These are phyloP conservation scores for Calcarius lapponicus DNA, from an alignment of 2,797 vertebrate species.

Conservation along the genomic window DNA sequence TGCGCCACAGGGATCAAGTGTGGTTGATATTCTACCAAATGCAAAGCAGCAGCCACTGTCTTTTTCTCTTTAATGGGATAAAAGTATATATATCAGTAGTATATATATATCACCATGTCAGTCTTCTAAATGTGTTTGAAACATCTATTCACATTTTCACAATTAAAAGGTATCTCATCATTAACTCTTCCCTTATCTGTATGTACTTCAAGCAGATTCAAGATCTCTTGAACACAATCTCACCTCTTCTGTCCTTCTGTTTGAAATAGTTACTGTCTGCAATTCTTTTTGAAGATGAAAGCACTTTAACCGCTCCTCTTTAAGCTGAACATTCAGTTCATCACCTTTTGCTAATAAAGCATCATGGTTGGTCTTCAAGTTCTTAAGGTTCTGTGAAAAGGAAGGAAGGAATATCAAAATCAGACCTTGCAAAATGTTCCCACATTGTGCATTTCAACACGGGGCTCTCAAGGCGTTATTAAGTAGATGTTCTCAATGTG, in stretches of 20 bases:
- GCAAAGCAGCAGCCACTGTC: background rate
- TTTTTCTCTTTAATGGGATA: background rate
- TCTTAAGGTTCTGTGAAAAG: constrained; percentile 81
- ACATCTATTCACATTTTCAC: background rate
- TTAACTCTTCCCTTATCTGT: background rate
- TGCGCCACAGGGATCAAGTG: background rate
- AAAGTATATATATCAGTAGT: background rate
- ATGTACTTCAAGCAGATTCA: background rate
- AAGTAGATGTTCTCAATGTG: background rate
- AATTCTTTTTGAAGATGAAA: constrained; percentile 82
- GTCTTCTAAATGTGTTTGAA: background rate
- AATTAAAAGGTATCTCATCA: background rate
- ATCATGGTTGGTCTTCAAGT: constrained; percentile 82
- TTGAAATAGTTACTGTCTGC: constrained; percentile 72
- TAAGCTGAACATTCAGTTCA: constrained; percentile 84
- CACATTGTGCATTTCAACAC: background rate
- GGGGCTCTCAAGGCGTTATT: background rate
- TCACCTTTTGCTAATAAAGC: constrained; percentile 84
- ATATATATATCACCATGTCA: background rate
- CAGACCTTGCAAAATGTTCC: background rate
- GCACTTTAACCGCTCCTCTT: constrained; percentile 82
- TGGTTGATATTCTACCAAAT: background rate
- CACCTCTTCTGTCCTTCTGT: constrained; percentile 82
- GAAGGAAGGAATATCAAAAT: background rate
- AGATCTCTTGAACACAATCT: background rate